Percentiles rank a stretch among this genome's conserved stretches.
These are phyloP conservation scores for Episyrphus balteatus DNA, from an alignment of 1,140 invertebrate species.

Conservation along the genomic window DNA sequence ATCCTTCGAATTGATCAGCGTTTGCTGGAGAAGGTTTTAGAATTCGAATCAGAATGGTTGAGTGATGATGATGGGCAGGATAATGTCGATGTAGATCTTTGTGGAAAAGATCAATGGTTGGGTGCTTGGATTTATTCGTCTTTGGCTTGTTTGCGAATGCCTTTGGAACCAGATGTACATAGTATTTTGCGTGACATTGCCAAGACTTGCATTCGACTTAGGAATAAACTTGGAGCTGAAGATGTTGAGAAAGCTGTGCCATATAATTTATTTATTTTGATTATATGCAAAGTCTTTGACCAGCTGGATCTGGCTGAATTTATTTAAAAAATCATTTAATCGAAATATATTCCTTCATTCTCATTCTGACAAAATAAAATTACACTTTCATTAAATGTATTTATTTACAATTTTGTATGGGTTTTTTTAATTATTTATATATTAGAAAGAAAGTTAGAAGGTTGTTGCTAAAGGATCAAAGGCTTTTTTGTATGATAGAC, in stretches of 20 bases:
- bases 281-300: constrained; percentile 22
- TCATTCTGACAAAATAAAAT: background rate
- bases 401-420: too few relatives aligned
- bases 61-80: constrained; percentile 7
- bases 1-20: constrained; percentile 22
- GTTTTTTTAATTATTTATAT: too few relatives aligned
- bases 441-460: too few relatives aligned
- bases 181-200: constrained; percentile 26
- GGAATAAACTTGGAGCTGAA: constrained; percentile 13
- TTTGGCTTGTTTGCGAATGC: constrained; percentile 25
- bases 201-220: constrained; percentile 17
- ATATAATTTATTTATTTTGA: constrained; percentile 26
- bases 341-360: constrained; percentile 1
- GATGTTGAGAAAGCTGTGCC: constrained; percentile 21
- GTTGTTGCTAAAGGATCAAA: constrained; percentile 4
- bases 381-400: too few relatives aligned
- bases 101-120: constrained; percentile 18
- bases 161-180: constrained; percentile 27
- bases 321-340: constrained; percentile 7
- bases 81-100: constrained; percentile 12
- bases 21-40: constrained; percentile 22
- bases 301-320: constrained; percentile 21
- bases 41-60: constrained; percentile 25
- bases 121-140: constrained; percentile 29
- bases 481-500: constrained; percentile 16